Evolutionary conservation across 2,797 vertebrate genomes (phyloP).

Genomic region (Syndactyla subalaris): DNA sequence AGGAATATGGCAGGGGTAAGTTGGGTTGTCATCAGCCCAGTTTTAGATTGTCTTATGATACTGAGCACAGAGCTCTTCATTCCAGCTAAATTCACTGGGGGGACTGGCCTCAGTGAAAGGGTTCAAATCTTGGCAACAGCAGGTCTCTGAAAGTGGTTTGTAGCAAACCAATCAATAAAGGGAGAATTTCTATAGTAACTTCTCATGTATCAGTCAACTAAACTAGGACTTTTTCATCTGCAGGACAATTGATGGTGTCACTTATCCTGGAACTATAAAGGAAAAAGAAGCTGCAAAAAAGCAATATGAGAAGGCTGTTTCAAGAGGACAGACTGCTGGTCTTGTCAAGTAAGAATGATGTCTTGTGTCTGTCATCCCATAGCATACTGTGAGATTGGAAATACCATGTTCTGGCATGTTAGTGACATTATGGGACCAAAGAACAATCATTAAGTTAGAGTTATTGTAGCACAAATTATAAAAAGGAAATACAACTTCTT

Average conservation of each 20-base stretch:
- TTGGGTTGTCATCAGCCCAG: background rate
- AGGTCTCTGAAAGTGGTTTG: background rate
- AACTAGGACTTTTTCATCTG: background rate
- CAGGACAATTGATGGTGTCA: slow-evolving; percentile 85
- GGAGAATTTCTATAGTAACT: background rate
- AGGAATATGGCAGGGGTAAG: background rate
- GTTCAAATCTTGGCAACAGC: background rate
- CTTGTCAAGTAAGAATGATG: slow-evolving; percentile 83
- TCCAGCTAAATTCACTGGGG: background rate
- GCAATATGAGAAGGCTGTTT: slow-evolving; percentile 88
- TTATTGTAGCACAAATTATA: background rate
- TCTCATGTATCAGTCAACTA: background rate
- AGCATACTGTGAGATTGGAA: background rate
- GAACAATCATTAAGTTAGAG: background rate
- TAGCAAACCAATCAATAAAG: background rate
- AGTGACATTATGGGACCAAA: background rate
- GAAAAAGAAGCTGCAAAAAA: slow-evolving; percentile 87
- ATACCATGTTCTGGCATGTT: background rate
- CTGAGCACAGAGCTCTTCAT: background rate
- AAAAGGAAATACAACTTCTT: background rate
- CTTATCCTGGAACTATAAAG: slow-evolving; percentile 86
- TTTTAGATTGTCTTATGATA: background rate
- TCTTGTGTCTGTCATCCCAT: background rate
- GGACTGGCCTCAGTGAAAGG: background rate
- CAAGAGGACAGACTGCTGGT: slow-evolving; percentile 86